Percentiles rank a stretch among this genome's conserved stretches.
These are phyloP conservation scores for Sebastes hubbsi DNA, from an alignment of 2,797 vertebrate genomes.

Conservation along the genomic window DNA sequence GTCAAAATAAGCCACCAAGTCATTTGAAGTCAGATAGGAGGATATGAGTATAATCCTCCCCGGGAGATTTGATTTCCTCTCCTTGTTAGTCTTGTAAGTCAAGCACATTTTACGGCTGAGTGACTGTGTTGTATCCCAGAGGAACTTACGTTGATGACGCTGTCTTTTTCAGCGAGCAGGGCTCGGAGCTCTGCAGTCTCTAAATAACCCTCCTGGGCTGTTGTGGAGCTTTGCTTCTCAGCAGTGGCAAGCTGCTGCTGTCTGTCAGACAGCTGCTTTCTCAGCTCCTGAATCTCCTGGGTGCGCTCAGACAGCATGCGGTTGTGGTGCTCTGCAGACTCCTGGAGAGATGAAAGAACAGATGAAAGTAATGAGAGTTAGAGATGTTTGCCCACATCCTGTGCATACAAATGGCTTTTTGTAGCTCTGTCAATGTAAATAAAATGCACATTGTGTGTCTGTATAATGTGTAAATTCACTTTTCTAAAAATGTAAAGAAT, in stretches of 20 bases:
- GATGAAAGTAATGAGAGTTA: background rate
- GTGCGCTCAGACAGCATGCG: constrained; percentile 77
- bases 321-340: constrained; percentile 80
- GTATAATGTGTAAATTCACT: background rate
- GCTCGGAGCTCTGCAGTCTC: constrained; percentile 74
- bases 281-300: constrained; percentile 82
- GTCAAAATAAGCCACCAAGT: background rate
- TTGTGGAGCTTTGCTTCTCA: constrained; percentile 69
- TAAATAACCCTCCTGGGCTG: constrained; percentile 74
- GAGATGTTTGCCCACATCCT: background rate
- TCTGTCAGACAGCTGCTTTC: constrained; percentile 75
- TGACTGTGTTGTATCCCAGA: constrained; percentile 25
- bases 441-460: background rate
- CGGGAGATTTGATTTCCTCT: constrained; percentile 16
- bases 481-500: background rate
- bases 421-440: background rate
- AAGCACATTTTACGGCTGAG: constrained; percentile 23
- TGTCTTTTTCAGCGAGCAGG: constrained; percentile 81
- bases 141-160: constrained; percentile 81
- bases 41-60: background rate
- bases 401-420: background rate
- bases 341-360: constrained; percentile 57
- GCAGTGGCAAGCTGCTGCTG: constrained; percentile 73
- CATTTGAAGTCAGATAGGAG: background rate
- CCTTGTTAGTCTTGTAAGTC: constrained; percentile 2